Conservation (phyloP, 2,113 vertebrate genomes). For the Pluvianellus socialis region DNA sequence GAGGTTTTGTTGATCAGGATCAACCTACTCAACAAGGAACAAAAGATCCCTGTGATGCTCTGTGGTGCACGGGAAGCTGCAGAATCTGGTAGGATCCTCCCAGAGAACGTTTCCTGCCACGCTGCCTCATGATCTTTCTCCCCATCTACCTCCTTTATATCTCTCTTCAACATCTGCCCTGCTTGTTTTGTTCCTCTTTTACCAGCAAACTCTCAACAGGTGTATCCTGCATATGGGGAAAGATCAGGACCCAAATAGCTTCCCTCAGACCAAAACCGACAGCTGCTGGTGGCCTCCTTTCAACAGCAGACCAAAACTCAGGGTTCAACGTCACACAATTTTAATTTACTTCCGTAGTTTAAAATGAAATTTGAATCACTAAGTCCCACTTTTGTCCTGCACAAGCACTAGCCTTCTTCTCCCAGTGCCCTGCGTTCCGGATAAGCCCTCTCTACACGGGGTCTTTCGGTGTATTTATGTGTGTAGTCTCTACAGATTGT, state of each 20-base stretch:
- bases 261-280: not conserved
- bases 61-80: not conserved
- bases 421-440: not conserved
- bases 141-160: not conserved
- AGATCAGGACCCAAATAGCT: not conserved
- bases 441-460: not conserved
- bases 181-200: conserved; percentile 8
- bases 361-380: conserved; percentile 16
- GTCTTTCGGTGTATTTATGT: not conserved
- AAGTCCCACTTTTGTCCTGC: not conserved
- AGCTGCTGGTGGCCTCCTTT: not conserved
- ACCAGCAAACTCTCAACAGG: conserved; percentile 1
- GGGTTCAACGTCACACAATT: not conserved
- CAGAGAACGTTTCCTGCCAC: not conserved
- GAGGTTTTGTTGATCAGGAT: not conserved
- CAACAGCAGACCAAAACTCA: not conserved
- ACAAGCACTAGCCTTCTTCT: not conserved
- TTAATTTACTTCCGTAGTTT: not conserved
- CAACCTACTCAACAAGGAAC: not conserved
- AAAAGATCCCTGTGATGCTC: not conserved
- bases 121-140: not conserved
- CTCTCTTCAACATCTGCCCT: not conserved
- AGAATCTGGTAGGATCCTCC: not conserved
- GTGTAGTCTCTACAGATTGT: not conserved
- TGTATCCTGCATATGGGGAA: not conserved